phyloP scores from a whole-genome alignment of 2,888 invertebrate genomes.

The Xanthia icteritia region DNA sequence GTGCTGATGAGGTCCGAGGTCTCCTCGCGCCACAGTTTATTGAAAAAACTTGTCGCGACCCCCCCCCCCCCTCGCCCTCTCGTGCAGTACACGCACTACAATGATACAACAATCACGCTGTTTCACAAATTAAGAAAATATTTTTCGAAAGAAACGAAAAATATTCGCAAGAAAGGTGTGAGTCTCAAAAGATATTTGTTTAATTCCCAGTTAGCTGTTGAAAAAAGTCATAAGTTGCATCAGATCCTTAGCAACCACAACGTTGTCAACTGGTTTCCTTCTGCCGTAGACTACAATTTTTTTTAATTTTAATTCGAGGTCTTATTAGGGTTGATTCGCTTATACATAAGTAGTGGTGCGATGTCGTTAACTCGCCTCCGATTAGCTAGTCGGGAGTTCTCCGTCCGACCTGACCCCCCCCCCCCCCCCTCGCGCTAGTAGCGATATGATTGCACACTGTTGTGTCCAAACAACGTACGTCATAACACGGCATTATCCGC shows the following conservation, averaged over 20 bases:
- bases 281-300: too few species aligned
- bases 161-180: too few species aligned
- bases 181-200: too few species aligned
- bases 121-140: background rate
- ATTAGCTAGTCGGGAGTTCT: constrained; percentile 4
- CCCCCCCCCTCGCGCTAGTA: background rate
- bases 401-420: background rate
- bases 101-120: background rate
- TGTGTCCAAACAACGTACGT: background rate
- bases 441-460: constrained; percentile 24
- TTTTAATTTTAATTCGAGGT: too few species aligned
- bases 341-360: background rate
- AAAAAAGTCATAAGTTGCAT: too few species aligned
- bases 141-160: background rate
- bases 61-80: background rate
- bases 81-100: background rate
- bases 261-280: too few species aligned
- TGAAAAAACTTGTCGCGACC: constrained; percentile 29
- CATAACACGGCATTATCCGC: background rate
- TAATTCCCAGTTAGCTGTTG: too few species aligned
- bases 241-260: too few species aligned
- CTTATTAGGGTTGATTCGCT: background rate
- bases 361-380: background rate
- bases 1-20: background rate
- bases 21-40: constrained; percentile 10